Evolutionary conservation across 2,113 vertebrate species (phyloP).

Genomic region (mouse (Mus musculus)): GRCm39 chr9:77078501-77079000

Average conservation of each 20-base stretch:
- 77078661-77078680: not conserved
- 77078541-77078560: not conserved
- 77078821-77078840: conserved; percentile 4
- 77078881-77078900: not conserved
- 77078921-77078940: conserved; percentile 12
- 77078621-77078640: not conserved
- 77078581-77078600: not conserved
- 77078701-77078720: not conserved
- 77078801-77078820: not conserved
- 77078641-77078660: not conserved
- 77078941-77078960: not conserved
- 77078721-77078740: not conserved
- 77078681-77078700: not conserved
- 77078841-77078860: not conserved
- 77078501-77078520: not conserved
- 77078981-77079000: conserved; percentile 41
- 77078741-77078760: conserved; percentile 7
- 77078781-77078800: not conserved
- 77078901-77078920: not conserved
- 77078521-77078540: not conserved
- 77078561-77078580: not conserved
- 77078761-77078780: not conserved
- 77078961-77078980: not conserved
- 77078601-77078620: not conserved
- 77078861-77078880: not conserved